phyloP scores from a whole-genome alignment of 1,140 invertebrate genomes.

The Trichoplusia ni region DNA sequence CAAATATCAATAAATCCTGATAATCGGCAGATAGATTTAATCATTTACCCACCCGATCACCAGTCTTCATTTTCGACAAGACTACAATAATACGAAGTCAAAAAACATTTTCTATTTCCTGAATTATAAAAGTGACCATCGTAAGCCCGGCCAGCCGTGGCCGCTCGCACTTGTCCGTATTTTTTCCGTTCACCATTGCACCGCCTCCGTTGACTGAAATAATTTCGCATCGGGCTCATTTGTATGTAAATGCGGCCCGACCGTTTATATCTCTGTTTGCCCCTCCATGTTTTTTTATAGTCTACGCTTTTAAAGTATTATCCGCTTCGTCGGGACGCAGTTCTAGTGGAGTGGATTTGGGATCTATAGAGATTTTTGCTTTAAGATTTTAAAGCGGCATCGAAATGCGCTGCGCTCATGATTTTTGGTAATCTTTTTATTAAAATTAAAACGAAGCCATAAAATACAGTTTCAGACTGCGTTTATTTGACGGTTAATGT shows the following conservation, averaged over 20 bases:
- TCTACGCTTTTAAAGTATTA: conserved; percentile 34
- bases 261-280: conserved; percentile 36
- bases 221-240: conserved; percentile 34
- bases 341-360: conserved; percentile 20
- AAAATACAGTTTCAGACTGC: no score
- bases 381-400: neutral
- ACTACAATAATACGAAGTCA: no score
- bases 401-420: no score
- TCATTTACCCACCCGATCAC: no score
- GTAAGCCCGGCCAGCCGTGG: neutral
- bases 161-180: conserved; percentile 4
- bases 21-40: no score
- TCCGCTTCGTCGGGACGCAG: conserved; percentile 19
- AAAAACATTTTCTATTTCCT: no score
- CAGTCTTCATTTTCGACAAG: no score
- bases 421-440: no score
- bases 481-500: no score
- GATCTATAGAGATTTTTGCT: conserved; percentile 20
- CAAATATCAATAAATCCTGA: no score
- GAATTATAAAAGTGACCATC: neutral
- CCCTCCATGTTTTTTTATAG: conserved; percentile 30
- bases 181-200: conserved; percentile 29
- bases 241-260: conserved; percentile 33
- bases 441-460: no score
- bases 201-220: conserved; percentile 31